These are phyloP conservation scores for Bombus waltoni DNA, from an alignment of 1,140 invertebrate species.

Conservation along the genomic window DNA sequence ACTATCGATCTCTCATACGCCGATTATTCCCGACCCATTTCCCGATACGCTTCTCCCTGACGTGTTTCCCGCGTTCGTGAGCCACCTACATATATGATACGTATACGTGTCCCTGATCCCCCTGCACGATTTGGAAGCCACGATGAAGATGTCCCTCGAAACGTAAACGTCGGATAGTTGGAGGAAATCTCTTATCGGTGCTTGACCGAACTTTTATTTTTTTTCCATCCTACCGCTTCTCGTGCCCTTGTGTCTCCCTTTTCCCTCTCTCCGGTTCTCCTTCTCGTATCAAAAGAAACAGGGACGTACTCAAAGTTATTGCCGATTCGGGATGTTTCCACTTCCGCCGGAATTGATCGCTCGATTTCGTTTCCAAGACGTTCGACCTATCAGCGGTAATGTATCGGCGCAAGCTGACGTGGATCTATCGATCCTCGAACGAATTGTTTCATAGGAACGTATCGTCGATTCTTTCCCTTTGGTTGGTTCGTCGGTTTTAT, in stretches of 20 bases:
- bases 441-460: background rate
- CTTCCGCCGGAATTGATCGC: conserved; percentile 25
- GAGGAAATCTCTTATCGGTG: conserved; percentile 38
- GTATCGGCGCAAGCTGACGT: conserved; percentile 29
- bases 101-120: background rate
- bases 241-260: background rate
- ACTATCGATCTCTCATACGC: conserved; percentile 43
- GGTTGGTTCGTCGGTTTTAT: background rate
- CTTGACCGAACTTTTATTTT: conserved; percentile 16
- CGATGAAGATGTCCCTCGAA: conserved; percentile 10
- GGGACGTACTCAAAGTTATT: conserved; percentile 29
- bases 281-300: background rate
- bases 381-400: conserved; percentile 38
- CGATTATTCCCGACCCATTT: conserved; percentile 59
- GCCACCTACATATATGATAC: conserved; percentile 14
- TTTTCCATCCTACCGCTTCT: background rate
- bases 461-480: background rate
- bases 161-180: background rate
- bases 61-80: conserved; percentile 47
- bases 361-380: conserved; percentile 29
- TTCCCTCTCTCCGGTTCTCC: background rate
- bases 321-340: conserved; percentile 41
- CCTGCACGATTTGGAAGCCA: background rate
- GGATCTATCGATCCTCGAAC: background rate
- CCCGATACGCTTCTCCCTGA: conserved; percentile 38